These are phyloP conservation scores for Cyrtodaria siliqua DNA, from an alignment of 2,888 invertebrate genomes.

Conservation along the genomic window DNA sequence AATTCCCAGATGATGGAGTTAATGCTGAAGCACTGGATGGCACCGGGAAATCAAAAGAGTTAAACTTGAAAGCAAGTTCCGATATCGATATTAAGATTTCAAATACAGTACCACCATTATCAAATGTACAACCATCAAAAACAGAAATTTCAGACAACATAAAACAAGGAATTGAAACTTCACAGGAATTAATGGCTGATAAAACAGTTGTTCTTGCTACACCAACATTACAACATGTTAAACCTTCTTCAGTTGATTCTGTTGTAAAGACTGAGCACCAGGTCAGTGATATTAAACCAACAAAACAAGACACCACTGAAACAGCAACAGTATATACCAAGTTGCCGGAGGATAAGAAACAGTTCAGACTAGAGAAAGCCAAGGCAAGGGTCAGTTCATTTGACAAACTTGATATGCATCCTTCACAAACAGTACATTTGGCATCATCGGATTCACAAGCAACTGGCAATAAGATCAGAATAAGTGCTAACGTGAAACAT, in stretches of 20 bases:
- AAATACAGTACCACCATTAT: slow-evolving; percentile 32
- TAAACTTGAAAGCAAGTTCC: slow-evolving; percentile 11
- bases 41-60: neutral
- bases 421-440: slow-evolving; percentile 1
- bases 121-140: slow-evolving; percentile 32
- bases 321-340: no score
- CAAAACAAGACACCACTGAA: neutral
- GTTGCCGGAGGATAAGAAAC: no score
- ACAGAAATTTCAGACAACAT: slow-evolving; percentile 14
- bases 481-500: neutral
- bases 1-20: slow-evolving; percentile 1
- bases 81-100: slow-evolving; percentile 9
- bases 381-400: neutral
- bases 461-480: neutral
- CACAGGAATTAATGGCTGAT: neutral
- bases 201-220: slow-evolving; percentile 8
- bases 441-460: neutral
- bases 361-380: no score
- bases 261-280: neutral
- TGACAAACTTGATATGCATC: neutral
- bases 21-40: neutral
- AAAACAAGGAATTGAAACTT: neutral
- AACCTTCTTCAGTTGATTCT: neutral
- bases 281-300: neutral
- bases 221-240: slow-evolving; percentile 8